phyloP scores from a whole-genome alignment of 2,797 vertebrate species.

The Sebastes hubbsi region DNA sequence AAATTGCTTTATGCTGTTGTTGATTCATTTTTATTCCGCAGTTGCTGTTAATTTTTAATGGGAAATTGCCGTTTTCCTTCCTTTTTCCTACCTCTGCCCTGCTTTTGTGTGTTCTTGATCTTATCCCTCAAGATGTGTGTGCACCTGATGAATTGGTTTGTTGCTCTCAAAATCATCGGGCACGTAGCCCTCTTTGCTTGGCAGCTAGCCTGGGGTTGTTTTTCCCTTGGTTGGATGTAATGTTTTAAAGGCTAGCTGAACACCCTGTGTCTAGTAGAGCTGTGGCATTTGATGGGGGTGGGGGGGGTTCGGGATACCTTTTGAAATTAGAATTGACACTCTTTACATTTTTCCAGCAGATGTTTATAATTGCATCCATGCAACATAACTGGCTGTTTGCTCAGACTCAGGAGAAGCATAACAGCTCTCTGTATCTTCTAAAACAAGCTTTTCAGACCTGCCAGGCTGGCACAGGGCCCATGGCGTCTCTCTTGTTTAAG shows the following conservation, averaged over 20 bases:
- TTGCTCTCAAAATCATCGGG: slow-evolving; percentile 34
- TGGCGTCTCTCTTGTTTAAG: slow-evolving; percentile 8
- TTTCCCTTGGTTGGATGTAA: slow-evolving; percentile 30
- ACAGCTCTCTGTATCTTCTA: slow-evolving; percentile 18
- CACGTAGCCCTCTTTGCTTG: slow-evolving; percentile 42
- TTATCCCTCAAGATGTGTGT: slow-evolving; percentile 51
- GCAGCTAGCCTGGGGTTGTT: slow-evolving; percentile 48
- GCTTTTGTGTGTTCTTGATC: slow-evolving; percentile 51
- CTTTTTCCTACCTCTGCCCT: slow-evolving; percentile 43
- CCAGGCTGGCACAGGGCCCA: background rate
- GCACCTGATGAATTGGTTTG: slow-evolving; percentile 52
- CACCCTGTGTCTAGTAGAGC: slow-evolving; percentile 7
- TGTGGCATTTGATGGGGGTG: slow-evolving; percentile 33
- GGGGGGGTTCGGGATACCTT: background rate
- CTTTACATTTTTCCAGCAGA: slow-evolving; percentile 18
- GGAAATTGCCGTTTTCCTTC: slow-evolving; percentile 62
- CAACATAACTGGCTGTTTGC: slow-evolving; percentile 18
- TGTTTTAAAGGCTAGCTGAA: slow-evolving; percentile 40
- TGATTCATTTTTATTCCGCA: slow-evolving; percentile 23
- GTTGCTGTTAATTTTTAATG: slow-evolving; percentile 45
- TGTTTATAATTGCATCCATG: slow-evolving; percentile 24
- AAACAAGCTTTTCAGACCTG: slow-evolving; percentile 23
- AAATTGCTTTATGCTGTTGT: slow-evolving; percentile 23
- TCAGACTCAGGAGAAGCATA: slow-evolving; percentile 25
- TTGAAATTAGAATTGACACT: slow-evolving; percentile 16